A percentile compares a stretch with the other conserved stretches of the same genome.
Evolutionary conservation across 2,888 invertebrate genomes (phyloP).

Genomic region (Nemotelus nigrinus): DNA sequence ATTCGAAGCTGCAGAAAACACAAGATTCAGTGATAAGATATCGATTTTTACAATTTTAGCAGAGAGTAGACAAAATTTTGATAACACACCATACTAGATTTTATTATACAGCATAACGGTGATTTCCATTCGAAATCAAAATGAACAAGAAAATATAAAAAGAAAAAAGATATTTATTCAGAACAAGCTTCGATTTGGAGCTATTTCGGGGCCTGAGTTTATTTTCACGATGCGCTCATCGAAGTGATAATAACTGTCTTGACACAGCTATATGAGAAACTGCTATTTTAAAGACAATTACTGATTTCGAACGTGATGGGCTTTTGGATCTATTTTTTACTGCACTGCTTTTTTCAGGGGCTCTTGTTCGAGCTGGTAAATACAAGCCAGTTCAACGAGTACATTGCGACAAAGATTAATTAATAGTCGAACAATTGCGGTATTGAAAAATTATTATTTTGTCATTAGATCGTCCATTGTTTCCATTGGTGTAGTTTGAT

Average conservation of each 20-base stretch:
- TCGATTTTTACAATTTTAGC: slow-evolving; percentile 28
- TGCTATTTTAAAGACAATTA: slow-evolving; percentile 21
- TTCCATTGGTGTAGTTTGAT: background rate
- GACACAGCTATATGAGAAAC: background rate
- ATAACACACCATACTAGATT: background rate
- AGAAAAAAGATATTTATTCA: background rate
- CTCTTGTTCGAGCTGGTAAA: background rate
- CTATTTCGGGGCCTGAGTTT: slow-evolving; percentile 28
- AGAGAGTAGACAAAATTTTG: background rate
- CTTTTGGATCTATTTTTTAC: background rate
- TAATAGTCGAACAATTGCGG: slow-evolving; percentile 34
- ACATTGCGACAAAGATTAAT: slow-evolving; percentile 24
- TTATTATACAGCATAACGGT: slow-evolving; percentile 12
- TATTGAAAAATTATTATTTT: slow-evolving; percentile 37
- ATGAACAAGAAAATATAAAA: slow-evolving; percentile 8
- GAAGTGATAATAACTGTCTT: too few relatives aligned
- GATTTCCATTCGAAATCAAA: slow-evolving; percentile 3
- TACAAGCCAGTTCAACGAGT: background rate
- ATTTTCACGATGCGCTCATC: slow-evolving; percentile 31
- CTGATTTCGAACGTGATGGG: background rate
- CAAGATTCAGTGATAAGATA: slow-evolving; percentile 39
- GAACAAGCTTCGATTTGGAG: slow-evolving; percentile 1
- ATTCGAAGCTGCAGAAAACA: slow-evolving; percentile 4
- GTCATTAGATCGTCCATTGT: slow-evolving; percentile 13
- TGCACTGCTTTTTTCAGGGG: background rate